Base-by-base conservation (phyloP, 2,888 invertebrate genomes). In the Agonopterix arenella region DNA sequence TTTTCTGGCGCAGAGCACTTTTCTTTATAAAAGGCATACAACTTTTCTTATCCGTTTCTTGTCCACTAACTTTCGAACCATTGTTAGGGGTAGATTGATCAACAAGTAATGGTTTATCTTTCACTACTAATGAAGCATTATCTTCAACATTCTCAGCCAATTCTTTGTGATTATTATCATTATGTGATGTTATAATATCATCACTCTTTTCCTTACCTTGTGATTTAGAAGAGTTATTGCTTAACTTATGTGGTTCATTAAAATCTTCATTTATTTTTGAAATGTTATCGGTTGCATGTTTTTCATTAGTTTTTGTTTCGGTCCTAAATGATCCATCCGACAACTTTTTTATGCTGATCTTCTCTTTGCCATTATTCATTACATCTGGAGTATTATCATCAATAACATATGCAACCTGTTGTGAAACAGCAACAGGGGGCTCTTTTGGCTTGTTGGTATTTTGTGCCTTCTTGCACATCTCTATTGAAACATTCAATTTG, bases 401-500 rank as follows among this genome's bases (percentile, higher is more conserved):
- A 50, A 80, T 80, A 13, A 62, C 62, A 52, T 64, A 64, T 28
- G 56, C 40, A 16, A 42, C 52, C 40, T 60, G 62, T 52, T 59
- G 52, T 18, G 59, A 57, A 49, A 43, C 49, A 13, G 36, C 13
- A 1, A 40, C 8, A 8, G 52, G 41, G 45, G 45, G 43, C 7
- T 47, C 18, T n/a, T 9, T 42, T 36, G 50, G 51, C 53, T 72
- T 70, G 40, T 61, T 70, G 7, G 55, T 51, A 50, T 50, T 70
- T 59, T 81, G 70, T 45, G 70, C 68, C 59, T 76, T 85, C 54
- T 85, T 84, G 53, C 72, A 76, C 78, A 80, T 81, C 70, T 89
- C 84, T 59, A 86, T 82, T 36, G 89, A 89, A 47, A 85, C 77
- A 79, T 89, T 85, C 8, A 89, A 58, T 70, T 89, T 90, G 54